A percentile compares a stretch with the other conserved stretches of the same genome.
phyloP scores from a whole-genome alignment of 2,888 invertebrate species.

The Trypoxylon attenuatum region DNA sequence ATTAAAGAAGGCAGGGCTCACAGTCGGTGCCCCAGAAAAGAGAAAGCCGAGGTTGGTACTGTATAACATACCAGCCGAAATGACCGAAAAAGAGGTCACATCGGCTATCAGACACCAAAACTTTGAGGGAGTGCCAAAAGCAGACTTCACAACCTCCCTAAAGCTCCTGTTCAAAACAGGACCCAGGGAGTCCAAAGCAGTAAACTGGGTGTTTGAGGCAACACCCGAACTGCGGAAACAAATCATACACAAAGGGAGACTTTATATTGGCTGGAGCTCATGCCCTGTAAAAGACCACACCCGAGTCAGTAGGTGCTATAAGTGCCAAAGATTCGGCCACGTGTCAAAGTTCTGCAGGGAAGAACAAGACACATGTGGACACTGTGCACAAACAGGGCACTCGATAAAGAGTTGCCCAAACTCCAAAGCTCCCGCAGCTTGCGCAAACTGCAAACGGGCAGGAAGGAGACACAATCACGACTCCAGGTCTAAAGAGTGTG shows the following conservation, averaged over 20 bases:
- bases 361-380: no score
- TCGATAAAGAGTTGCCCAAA: not conserved
- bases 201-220: slow-evolving; percentile 1
- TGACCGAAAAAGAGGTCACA: not conserved
- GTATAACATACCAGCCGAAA: slow-evolving; percentile 1
- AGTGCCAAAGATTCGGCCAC: no score
- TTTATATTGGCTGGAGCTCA: slow-evolving; percentile 12
- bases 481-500: not conserved
- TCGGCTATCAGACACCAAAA: slow-evolving; percentile 1
- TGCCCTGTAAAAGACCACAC: slow-evolving; percentile 1
- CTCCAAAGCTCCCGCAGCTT: not conserved
- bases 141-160: not conserved
- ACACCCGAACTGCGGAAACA: not conserved
- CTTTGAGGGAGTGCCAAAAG: not conserved
- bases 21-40: slow-evolving; percentile 4
- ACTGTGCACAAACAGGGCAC: no score
- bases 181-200: not conserved
- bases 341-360: no score
- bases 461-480: not conserved
- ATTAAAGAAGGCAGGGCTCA: slow-evolving; percentile 8
- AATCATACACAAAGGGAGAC: not conserved
- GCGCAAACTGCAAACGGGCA: not conserved
- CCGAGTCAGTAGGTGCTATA: slow-evolving; percentile 7
- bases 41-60: slow-evolving; percentile 2
- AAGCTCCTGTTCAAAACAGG: slow-evolving; percentile 8